Evolutionary conservation across 2,113 vertebrate genomes (phyloP).

Genomic region (Candoia aspera): DNA sequence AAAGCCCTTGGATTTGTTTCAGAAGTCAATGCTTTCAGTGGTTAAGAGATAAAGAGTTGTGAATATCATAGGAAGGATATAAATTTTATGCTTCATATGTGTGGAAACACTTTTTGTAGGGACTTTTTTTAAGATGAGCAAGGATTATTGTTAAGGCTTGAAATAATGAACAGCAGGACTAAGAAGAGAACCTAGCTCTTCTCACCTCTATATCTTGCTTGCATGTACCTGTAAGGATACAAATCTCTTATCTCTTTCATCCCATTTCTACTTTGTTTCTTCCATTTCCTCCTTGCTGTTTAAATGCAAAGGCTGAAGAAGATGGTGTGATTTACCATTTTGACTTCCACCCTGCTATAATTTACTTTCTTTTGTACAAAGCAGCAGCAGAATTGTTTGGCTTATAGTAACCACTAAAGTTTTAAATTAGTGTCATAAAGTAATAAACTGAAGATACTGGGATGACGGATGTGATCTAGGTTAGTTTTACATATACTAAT

Average conservation of each 20-base stretch:
- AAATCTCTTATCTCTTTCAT: constrained; percentile 24
- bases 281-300: constrained; percentile 58
- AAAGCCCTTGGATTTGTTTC: not conserved
- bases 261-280: constrained; percentile 52
- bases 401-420: constrained; percentile 65
- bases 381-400: constrained; percentile 33
- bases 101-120: not conserved
- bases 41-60: not conserved
- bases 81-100: not conserved
- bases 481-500: not conserved
- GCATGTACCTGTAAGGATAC: constrained; percentile 12
- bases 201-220: constrained; percentile 24
- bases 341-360: constrained; percentile 50
- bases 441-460: not conserved
- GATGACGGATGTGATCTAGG: not conserved
- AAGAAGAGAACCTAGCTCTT: not conserved
- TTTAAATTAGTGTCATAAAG: constrained; percentile 22
- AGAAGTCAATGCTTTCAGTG: not conserved
- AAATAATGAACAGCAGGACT: not conserved
- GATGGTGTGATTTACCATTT: constrained; percentile 53
- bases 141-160: not conserved
- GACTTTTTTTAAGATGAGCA: not conserved
- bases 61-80: not conserved
- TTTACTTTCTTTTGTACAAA: constrained; percentile 59
- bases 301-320: constrained; percentile 47